phyloP scores from a whole-genome alignment of 2,888 invertebrate genomes.

The Drosophila colorata region DNA sequence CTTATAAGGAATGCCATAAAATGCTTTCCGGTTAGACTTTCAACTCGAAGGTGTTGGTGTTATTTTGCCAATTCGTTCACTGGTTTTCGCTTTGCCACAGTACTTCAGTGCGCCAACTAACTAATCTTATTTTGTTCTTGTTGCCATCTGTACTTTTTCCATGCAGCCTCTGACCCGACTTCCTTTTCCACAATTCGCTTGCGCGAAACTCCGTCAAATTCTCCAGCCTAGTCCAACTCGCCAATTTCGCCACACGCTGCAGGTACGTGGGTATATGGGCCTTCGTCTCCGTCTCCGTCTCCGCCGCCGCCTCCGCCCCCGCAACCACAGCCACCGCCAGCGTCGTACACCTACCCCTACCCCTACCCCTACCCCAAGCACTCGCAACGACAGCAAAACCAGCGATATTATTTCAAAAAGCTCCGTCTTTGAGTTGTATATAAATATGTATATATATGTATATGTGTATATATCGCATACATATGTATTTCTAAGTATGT shows the following conservation, averaged over 20 bases:
- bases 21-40: too few relatives aligned
- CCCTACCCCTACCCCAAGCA: not conserved
- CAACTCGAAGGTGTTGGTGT: too few relatives aligned
- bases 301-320: not conserved
- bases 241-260: not conserved
- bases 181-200: not conserved
- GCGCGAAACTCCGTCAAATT: not conserved
- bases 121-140: not conserved
- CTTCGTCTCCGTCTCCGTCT: not conserved
- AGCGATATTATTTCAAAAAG: conserved; percentile 37
- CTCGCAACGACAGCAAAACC: conserved; percentile 4
- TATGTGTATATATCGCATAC: not conserved
- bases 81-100: not conserved
- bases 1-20: too few relatives aligned
- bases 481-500: conserved; percentile 16
- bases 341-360: not conserved
- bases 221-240: conserved; percentile 5
- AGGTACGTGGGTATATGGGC: conserved; percentile 3
- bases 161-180: not conserved
- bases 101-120: not conserved
- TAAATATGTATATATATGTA: not conserved
- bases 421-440: conserved; percentile 32
- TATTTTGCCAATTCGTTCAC: too few relatives aligned
- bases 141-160: conserved; percentile 26
- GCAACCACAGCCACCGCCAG: not conserved